Evolutionary conservation across 2,888 invertebrate species (phyloP).

Genomic region (Anagyrus pseudococci): DNA sequence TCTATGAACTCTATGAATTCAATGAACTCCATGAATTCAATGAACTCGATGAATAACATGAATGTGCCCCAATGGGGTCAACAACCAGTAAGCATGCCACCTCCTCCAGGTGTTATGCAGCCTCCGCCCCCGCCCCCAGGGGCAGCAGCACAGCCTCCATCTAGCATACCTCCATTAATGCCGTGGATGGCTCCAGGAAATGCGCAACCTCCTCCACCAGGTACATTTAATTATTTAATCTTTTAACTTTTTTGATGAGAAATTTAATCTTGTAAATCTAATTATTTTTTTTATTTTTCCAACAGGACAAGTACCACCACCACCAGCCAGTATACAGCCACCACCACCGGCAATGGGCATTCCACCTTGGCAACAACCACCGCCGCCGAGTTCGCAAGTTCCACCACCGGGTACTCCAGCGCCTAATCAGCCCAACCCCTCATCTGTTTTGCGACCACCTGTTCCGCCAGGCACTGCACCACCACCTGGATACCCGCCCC

Average conservation of each 20-base stretch:
- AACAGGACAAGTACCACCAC: slow-evolving; percentile 48
- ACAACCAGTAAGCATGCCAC: slow-evolving; percentile 65
- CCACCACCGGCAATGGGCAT: slow-evolving; percentile 64
- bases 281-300: slow-evolving; percentile 37
- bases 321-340: slow-evolving; percentile 56
- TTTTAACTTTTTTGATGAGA: neutral
- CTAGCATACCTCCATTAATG: slow-evolving; percentile 63
- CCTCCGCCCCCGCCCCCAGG: slow-evolving; percentile 65
- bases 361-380: slow-evolving; percentile 57
- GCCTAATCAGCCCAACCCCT: slow-evolving; percentile 53
- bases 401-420: slow-evolving; percentile 41
- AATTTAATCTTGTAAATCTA: neutral
- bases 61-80: slow-evolving; percentile 59
- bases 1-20: no score
- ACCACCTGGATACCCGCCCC: slow-evolving; percentile 40
- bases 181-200: slow-evolving; percentile 66
- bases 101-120: slow-evolving; percentile 63
- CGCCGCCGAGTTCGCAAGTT: slow-evolving; percentile 48
- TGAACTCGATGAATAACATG: slow-evolving; percentile 54
- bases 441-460: slow-evolving; percentile 47
- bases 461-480: slow-evolving; percentile 47
- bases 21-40: slow-evolving; percentile 54
- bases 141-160: slow-evolving; percentile 60
- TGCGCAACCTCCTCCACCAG: slow-evolving; percentile 58
- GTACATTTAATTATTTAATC: slow-evolving; percentile 30